A percentile compares a stretch with the other conserved stretches of the same genome.
Conservation (phyloP, 2,888 invertebrate species). For the Eristalis tenax region DNA sequence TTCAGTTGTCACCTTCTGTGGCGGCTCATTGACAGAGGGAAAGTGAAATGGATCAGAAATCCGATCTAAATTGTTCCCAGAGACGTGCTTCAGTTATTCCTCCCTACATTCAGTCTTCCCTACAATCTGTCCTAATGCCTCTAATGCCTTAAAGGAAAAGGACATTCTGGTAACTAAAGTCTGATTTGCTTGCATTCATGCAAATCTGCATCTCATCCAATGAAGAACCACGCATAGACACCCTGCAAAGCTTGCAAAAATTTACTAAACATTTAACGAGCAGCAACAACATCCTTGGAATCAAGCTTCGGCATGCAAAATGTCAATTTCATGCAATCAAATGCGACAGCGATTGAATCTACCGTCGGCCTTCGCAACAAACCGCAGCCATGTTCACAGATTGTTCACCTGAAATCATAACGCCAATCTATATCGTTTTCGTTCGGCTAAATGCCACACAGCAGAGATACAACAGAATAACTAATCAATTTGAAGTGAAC, state of each 20-base stretch:
- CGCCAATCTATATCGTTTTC: neutral
- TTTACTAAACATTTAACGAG: neutral
- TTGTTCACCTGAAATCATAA: neutral
- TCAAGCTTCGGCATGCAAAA: neutral
- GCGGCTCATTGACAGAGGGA: too few relatives aligned
- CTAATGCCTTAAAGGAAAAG: too few relatives aligned
- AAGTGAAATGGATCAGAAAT: too few relatives aligned
- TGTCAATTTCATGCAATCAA: neutral
- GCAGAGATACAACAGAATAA: neutral
- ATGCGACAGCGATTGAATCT: neutral
- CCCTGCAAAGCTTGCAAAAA: neutral
- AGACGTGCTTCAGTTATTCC: too few relatives aligned
- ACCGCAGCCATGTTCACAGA: constrained; percentile 6
- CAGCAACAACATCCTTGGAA: neutral
- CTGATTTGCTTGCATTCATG: too few relatives aligned
- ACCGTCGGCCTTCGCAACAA: neutral
- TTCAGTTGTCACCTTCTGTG: too few relatives aligned
- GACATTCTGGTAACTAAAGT: too few relatives aligned
- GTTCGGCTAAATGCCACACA: neutral
- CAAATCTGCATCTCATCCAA: too few relatives aligned
- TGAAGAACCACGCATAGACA: neutral
- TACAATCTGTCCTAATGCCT: too few relatives aligned
- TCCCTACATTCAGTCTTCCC: too few relatives aligned
- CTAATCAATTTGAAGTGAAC: neutral
- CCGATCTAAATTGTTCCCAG: too few relatives aligned